Conservation (phyloP, 1,140 invertebrate species). For the Atta cephalotes region DNA sequence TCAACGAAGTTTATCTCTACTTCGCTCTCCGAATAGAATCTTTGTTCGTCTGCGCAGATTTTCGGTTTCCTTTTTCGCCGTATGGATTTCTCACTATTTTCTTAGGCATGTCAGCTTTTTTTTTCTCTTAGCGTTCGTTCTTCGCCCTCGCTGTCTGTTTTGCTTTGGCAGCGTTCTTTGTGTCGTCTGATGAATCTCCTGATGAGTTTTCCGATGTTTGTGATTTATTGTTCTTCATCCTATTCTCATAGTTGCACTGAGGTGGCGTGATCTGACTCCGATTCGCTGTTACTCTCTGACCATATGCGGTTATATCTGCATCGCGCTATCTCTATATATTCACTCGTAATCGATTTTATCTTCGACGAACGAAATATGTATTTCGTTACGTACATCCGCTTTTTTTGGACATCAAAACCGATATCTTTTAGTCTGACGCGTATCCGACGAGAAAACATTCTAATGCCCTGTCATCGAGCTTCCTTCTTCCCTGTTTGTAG, state of each 20-base stretch:
- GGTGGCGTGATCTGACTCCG: not conserved
- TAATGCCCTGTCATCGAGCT: not conserved
- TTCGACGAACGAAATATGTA: not conserved
- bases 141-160: not conserved
- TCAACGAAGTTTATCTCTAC: not conserved
- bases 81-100: not conserved
- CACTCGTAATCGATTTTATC: not conserved
- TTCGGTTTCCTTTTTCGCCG: not conserved
- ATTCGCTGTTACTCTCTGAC: not conserved
- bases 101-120: not conserved
- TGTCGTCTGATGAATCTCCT: not conserved
- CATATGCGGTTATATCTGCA: not conserved
- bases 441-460: not conserved
- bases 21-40: not conserved
- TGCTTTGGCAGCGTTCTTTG: not conserved
- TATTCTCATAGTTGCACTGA: too few species aligned
- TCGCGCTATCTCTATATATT: not conserved
- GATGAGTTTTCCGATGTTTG: not conserved
- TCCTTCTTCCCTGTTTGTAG: not conserved
- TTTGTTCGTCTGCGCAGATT: too few species aligned
- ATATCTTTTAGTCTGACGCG: not conserved
- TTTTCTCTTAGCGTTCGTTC: not conserved
- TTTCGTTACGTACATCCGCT: not conserved
- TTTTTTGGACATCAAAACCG: not conserved
- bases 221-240: not conserved